Conservation (phyloP, 2,888 invertebrate genomes). For the Tryphoninae sp. region DNA sequence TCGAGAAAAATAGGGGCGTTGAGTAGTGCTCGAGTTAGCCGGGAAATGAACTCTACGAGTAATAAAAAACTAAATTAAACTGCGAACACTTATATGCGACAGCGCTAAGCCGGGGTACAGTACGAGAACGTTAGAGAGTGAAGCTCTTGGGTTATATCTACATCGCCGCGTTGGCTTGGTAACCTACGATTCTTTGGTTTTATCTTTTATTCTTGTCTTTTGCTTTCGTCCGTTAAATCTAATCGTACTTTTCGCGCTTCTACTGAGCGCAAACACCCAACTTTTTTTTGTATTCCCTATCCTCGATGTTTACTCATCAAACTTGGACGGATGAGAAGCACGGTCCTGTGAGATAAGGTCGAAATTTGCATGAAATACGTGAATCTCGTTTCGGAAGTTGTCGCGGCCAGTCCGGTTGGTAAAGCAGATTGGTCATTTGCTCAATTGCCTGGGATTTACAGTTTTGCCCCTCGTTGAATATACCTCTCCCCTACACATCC, state of each 20-base stretch:
- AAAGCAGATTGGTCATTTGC: slow-evolving; percentile 12
- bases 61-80: slow-evolving; percentile 59
- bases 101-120: slow-evolving; percentile 4
- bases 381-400: neutral
- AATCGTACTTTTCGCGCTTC: slow-evolving; percentile 1
- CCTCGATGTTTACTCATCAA: slow-evolving; percentile 36
- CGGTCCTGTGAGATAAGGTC: neutral
- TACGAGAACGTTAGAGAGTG: neutral
- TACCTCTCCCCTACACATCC: neutral
- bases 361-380: neutral
- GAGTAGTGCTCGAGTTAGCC: slow-evolving; percentile 49
- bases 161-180: slow-evolving; percentile 39
- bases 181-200: slow-evolving; percentile 1
- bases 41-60: slow-evolving; percentile 54
- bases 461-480: slow-evolving; percentile 1
- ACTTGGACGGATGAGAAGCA: slow-evolving; percentile 1
- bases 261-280: neutral
- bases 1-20: slow-evolving; percentile 39
- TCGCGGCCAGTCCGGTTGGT: slow-evolving; percentile 2
- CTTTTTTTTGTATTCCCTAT: neutral
- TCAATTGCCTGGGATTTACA: slow-evolving; percentile 9
- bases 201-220: neutral
- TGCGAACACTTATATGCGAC: slow-evolving; percentile 51
- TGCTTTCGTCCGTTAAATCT: neutral
- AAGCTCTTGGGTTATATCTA: slow-evolving; percentile 6